Evolutionary conservation across 1,140 invertebrate genomes (phyloP), one percentile per base, ranked within the genome.

Genomic region (Sipha flava): DNA sequence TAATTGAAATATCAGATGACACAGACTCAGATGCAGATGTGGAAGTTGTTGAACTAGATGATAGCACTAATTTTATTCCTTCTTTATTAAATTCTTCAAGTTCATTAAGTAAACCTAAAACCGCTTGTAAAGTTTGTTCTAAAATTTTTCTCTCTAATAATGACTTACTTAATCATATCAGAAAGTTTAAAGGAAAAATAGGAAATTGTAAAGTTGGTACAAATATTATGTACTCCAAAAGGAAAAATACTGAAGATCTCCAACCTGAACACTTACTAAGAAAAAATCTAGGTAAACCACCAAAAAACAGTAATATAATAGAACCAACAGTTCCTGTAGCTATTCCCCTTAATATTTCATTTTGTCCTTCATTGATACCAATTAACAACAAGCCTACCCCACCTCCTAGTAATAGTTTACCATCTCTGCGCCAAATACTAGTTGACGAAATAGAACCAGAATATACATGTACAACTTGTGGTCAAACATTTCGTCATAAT

Each of bases 401-500:
- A 9, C 12, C 1, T 12, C 47, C 73, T 57, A 59, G 34, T 43
- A 59, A 43, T 18, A 57, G 26, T 26, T 37, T 77, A 7, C 52
- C 52, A 43, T 59, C 52, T 9, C 21, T 77, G 1, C 14, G 52
- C 5, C 23, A 77, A 59, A n/a, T 77, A 2, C 40, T 77, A 40
- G 9, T 59, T 6, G 73, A 77, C 18, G 73, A 77, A 77, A 43
- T 77, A 21, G 73, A 77, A 57, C 52, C 52, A 26, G 73, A 77
- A 57, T 18, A 77, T 59, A 12, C 52, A 10, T 77, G 73, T 57
- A 37, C 31, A 59, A 18, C 18, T 0, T 77, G 73, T 77, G 37
- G 21, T 43, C 37, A 77, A 77, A 43, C 18, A 59, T 77, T 77
- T 57, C 73, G 52, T 26, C 73, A 77, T 77, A 59, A 77, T 40